phyloP scores from a whole-genome alignment of 2,797 vertebrate species.

The Galaxias olidus region DNA sequence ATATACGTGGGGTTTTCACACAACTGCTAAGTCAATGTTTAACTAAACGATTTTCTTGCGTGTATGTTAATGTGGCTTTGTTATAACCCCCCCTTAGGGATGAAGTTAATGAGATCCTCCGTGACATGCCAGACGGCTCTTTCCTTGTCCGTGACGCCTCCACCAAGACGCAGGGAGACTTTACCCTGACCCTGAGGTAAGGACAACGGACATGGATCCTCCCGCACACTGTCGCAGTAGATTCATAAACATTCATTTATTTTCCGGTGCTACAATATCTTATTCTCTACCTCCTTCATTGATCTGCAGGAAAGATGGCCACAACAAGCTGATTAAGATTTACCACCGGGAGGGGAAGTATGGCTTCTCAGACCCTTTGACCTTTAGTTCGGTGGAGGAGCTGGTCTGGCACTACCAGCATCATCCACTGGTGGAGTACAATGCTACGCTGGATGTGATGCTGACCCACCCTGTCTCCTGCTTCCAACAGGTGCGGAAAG shows the following conservation, averaged over 20 bases:
- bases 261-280: not conserved
- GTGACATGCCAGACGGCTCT: conserved; percentile 91
- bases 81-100: conserved; percentile 78
- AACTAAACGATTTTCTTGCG: not conserved
- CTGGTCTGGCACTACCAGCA: conserved; percentile 94
- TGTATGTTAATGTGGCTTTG: conserved; percentile 10
- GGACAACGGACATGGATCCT: not conserved
- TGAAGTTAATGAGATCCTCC: conserved; percentile 92
- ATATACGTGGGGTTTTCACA: not conserved
- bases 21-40: not conserved
- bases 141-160: conserved; percentile 96
- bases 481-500: conserved; percentile 63
- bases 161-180: conserved; percentile 93
- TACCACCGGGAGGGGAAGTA: conserved; percentile 92
- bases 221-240: not conserved
- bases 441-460: conserved; percentile 91
- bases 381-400: conserved; percentile 91
- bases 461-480: conserved; percentile 89
- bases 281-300: no score
- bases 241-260: not conserved
- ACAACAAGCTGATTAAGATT: conserved; percentile 96
- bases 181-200: conserved; percentile 91
- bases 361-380: conserved; percentile 93
- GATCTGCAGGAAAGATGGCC: conserved; percentile 87
- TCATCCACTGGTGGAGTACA: conserved; percentile 93